These are phyloP conservation scores for Toxostoma redivivum DNA, from an alignment of 2,113 vertebrate species.

Conservation along the genomic window DNA sequence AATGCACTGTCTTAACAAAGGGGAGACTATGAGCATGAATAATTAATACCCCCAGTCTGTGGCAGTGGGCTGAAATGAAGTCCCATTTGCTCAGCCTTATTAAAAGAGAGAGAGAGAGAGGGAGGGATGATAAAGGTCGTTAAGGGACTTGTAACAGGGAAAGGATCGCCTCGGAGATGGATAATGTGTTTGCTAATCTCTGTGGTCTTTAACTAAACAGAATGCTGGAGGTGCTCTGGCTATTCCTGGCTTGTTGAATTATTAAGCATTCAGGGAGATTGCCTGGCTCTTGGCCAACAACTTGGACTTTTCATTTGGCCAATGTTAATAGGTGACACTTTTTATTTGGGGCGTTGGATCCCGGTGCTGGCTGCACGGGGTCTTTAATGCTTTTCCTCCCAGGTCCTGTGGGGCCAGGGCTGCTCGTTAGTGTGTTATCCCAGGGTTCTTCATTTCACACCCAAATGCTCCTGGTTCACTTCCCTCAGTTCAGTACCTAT, in stretches of 20 bases:
- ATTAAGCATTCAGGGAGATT: conserved; percentile 62
- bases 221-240: conserved; percentile 64
- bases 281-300: conserved; percentile 16
- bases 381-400: conserved; percentile 17
- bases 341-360: not conserved
- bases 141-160: conserved; percentile 75
- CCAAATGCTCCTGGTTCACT: conserved; percentile 16
- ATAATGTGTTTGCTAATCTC: conserved; percentile 77
- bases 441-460: conserved; percentile 48
- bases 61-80: conserved; percentile 77
- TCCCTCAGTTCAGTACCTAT: not conserved
- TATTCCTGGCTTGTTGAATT: conserved; percentile 70
- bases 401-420: not conserved
- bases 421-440: conserved; percentile 36
- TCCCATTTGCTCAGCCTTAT: conserved; percentile 83
- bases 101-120: conserved; percentile 73
- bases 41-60: conserved; percentile 75
- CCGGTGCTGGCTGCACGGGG: not conserved
- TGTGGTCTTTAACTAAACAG: conserved; percentile 79
- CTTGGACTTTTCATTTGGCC: conserved; percentile 37
- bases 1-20: conserved; percentile 76
- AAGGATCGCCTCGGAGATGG: conserved; percentile 64
- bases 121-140: conserved; percentile 71
- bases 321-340: not conserved
- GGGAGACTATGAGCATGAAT: conserved; percentile 74